Evolutionary conservation across 2,113 vertebrate genomes (phyloP).

Genomic region (Pteronura brasiliensis): DNA sequence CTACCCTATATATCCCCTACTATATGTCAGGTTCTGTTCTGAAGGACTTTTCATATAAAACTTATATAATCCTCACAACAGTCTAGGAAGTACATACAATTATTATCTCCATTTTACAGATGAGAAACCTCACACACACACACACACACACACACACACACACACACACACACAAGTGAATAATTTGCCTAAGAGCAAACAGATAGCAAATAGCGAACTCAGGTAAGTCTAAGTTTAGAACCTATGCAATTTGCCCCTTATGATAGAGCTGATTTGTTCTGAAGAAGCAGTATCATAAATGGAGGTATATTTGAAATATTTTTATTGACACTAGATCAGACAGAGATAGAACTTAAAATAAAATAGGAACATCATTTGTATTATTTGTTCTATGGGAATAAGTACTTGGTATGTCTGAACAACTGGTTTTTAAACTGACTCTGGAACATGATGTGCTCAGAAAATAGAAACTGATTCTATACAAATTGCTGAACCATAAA

Average conservation of each 20-base stretch:
- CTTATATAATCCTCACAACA: not conserved
- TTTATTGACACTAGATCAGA: not conserved
- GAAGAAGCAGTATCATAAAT: not conserved
- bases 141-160: no score
- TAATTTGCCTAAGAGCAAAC: not conserved
- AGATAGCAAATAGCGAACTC: not conserved
- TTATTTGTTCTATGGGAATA: not conserved
- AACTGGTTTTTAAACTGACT: slow-evolving; percentile 38
- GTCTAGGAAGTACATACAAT: not conserved
- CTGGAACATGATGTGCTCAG: not conserved
- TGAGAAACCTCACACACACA: not conserved
- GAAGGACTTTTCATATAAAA: not conserved
- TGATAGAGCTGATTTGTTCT: not conserved
- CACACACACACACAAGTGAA: not conserved
- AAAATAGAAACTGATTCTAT: slow-evolving; percentile 28
- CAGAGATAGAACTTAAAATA: not conserved
- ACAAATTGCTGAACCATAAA: slow-evolving; percentile 9
- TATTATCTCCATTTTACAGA: not conserved
- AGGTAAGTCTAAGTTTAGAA: not conserved
- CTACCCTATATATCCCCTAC: not conserved
- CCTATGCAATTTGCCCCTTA: not conserved
- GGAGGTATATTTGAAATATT: not conserved
- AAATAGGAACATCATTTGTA: slow-evolving; percentile 34
- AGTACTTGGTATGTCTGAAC: not conserved
- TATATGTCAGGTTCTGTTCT: not conserved